phyloP scores from a whole-genome alignment of 2,888 invertebrate genomes.

The Ornithoptera priamus region DNA sequence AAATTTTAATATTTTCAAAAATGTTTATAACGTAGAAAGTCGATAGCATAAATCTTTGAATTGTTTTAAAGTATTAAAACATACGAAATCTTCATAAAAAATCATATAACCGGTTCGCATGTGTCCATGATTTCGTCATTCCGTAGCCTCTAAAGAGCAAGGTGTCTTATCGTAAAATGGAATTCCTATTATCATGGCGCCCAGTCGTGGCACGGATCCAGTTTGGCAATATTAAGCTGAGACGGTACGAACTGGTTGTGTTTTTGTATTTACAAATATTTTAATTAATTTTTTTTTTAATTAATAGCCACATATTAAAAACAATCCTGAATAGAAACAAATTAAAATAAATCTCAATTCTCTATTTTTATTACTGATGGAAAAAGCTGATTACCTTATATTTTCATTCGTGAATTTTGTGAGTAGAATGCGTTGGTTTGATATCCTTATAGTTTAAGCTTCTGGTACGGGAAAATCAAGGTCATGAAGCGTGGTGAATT shows the following conservation, averaged over 20 bases:
- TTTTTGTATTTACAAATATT: constrained; percentile 7
- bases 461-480: too few relatives aligned
- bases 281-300: background rate
- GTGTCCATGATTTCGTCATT: constrained; percentile 27
- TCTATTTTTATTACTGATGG: too few relatives aligned
- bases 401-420: too few relatives aligned
- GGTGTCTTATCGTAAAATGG: constrained; percentile 29
- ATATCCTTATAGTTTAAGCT: too few relatives aligned
- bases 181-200: constrained; percentile 31
- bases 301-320: too few relatives aligned
- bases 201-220: constrained; percentile 31
- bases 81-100: constrained; percentile 23
- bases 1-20: too few relatives aligned
- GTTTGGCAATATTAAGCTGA: constrained; percentile 26
- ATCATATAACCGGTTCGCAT: constrained; percentile 27
- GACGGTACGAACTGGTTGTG: constrained; percentile 31
- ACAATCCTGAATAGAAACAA: too few relatives aligned
- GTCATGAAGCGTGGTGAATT: too few relatives aligned
- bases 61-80: constrained; percentile 2
- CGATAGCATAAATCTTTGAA: background rate
- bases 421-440: too few relatives aligned
- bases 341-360: too few relatives aligned
- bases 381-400: too few relatives aligned
- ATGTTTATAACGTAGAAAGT: background rate
- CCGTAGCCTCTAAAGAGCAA: constrained; percentile 25